Evolutionary conservation across 2,797 vertebrate species (phyloP).

Genomic region (Diceros bicornis): DNA sequence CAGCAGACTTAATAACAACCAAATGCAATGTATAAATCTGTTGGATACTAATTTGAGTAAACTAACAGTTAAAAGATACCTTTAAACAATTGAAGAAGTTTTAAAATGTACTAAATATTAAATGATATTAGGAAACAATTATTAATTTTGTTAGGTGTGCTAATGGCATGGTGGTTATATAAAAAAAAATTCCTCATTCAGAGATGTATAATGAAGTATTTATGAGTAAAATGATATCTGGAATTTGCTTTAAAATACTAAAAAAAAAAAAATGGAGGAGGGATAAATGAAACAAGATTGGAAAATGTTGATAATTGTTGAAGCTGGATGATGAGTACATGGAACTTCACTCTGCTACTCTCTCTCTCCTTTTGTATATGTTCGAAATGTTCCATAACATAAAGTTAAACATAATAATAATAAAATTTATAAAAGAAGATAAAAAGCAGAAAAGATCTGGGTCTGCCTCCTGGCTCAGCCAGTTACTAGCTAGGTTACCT

Average conservation of each 20-base stretch:
- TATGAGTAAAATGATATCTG: background rate
- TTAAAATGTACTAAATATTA: background rate
- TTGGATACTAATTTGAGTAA: conserved; percentile 16
- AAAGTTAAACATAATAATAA: conserved; percentile 1
- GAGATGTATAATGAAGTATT: background rate
- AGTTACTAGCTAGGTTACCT: background rate
- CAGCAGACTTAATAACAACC: background rate
- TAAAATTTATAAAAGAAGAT: background rate
- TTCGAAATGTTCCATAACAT: background rate
- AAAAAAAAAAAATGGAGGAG: background rate
- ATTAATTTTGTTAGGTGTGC: background rate
- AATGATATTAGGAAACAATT: background rate
- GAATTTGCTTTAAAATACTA: conserved; percentile 46
- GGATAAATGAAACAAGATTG: background rate
- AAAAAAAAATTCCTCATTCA: background rate
- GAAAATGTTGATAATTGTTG: background rate
- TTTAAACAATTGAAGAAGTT: background rate
- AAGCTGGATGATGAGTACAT: background rate
- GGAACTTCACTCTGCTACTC: background rate
- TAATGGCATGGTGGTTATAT: background rate
- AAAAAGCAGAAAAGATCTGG: background rate
- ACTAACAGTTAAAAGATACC: background rate
- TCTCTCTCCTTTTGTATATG: background rate
- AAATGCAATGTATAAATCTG: background rate
- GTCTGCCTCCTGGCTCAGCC: background rate